Evolutionary conservation across 2,113 vertebrate genomes (phyloP).

Genomic region (cattle (Bos taurus)): ARS-UCD2.0 NC_037345.1:11883001-11883500

Average conservation of each 20-base stretch:
- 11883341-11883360: background rate
- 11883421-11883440: background rate
- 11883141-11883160: background rate
- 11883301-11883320: background rate
- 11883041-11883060: background rate
- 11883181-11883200: background rate
- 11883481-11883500: background rate
- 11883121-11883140: background rate
- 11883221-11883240: background rate
- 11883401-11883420: background rate
- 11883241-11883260: background rate
- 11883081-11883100: fast-evolving
- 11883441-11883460: background rate
- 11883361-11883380: background rate
- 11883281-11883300: background rate
- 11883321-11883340: background rate
- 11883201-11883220: background rate
- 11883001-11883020: fast-evolving
- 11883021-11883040: background rate
- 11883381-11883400: background rate
- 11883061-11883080: fast-evolving
- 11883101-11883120: background rate
- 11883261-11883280: background rate
- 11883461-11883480: background rate
- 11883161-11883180: background rate